Percentiles rank a stretch among this genome's conserved stretches.
phyloP scores from a whole-genome alignment of 2,797 vertebrate genomes.

The Esox lucius region DNA sequence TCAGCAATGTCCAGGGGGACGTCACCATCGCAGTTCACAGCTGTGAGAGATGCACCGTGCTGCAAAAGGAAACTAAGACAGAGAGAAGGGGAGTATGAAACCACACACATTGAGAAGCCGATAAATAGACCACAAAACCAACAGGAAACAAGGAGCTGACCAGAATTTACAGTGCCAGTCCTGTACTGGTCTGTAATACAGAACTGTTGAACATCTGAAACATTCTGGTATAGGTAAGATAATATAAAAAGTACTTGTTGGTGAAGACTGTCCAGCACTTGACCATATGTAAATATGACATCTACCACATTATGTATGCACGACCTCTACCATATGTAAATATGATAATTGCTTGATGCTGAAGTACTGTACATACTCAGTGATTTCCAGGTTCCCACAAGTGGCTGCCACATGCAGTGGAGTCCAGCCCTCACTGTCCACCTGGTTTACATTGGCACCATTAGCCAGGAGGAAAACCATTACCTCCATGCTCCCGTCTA shows the following conservation, averaged over 20 bases:
- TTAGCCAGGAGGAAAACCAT: conserved; percentile 84
- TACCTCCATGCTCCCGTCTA: conserved; percentile 88
- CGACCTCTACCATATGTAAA: too few species aligned
- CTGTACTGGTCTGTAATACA: background rate
- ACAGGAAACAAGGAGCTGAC: background rate
- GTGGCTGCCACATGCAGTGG: conserved; percentile 89
- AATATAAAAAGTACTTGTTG: background rate
- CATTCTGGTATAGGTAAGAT: background rate
- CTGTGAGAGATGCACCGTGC: conserved; percentile 79
- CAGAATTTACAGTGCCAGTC: background rate
- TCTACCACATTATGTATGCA: background rate
- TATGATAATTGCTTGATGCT: background rate
- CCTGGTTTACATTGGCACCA: conserved; percentile 84
- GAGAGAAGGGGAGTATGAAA: background rate
- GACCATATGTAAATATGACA: background rate
- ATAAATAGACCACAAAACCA: background rate
- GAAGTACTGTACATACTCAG: conserved; percentile 27
- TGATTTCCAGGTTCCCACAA: conserved; percentile 86
- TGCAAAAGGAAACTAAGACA: conserved; percentile 81
- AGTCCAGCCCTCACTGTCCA: conserved; percentile 92
- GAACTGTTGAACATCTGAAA: background rate
- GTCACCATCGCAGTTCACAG: conserved; percentile 90
- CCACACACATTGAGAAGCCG: background rate
- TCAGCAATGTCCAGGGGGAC: conserved; percentile 88
- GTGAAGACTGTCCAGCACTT: background rate